Evolutionary conservation across 2,888 invertebrate genomes (phyloP), one percentile per base, ranked within the genome.

Genomic region (Agonopterix heracliana): DNA sequence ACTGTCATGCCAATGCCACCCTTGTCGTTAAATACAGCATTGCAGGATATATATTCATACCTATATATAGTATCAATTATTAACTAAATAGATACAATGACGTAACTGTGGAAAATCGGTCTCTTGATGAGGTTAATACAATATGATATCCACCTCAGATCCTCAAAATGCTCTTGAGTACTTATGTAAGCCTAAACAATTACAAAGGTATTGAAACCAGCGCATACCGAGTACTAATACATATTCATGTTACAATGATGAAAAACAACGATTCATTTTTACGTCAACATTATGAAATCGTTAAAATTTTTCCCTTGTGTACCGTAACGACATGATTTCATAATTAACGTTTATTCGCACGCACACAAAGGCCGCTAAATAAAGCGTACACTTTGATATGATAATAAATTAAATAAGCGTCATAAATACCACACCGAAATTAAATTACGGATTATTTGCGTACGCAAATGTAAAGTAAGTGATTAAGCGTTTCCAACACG

Each of bases 391-490:
- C 75, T 83, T 80, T 84, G 80, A 84, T 81, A 83, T 80, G 78
- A 84, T 82, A 83, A 84, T 85, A 83, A 80, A 84, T 81, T 81
- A 80, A 84, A 83, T 82, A 81, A 81, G 78, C 79, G 75, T 76
- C 77, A 81, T 81, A 83, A 84, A 84, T 81, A 82, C 80, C 73
- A 72, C 72, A 74, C 74, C 72, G 58, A 81, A 86, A 84, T 85
- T 81, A 79, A 86, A 84, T 84, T 82, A 76, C 76, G 78, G 80
- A 84, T 83, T 86, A 83, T 85, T 83, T 86, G 81, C 76, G 78
- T 81, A 82, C 78, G 78, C 74, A 79, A 83, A 84, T 82, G 82
- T 83, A 80, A 81, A 82, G 81, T 81, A 85, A 85, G 82, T 86
- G 85, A 86, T 86, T 83, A 84, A 86, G 78, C 81, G 77, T 80